Base-by-base conservation (phyloP, 2,888 invertebrate genomes). In the Drosophila rubida region DNA sequence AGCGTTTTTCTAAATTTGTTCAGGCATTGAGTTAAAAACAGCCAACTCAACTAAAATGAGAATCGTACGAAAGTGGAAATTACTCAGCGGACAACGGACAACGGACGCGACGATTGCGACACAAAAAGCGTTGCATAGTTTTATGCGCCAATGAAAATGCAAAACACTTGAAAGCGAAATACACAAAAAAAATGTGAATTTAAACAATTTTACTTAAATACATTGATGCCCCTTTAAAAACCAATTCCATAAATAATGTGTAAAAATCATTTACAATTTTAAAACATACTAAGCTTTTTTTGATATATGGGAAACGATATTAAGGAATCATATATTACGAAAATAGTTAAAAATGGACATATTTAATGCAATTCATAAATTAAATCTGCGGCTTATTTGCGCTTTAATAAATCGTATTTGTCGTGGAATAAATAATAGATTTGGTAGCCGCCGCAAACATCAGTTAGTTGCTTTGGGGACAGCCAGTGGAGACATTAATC, bases 1-100 rank as follows among this genome's bases (percentile, higher is more conserved):
- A 83, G 86, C 51, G 68, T 41, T 59, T 60, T 83, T 76, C 74
- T 70, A 74, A 76, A 86, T 78, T 45, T 58, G 66, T 76, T 65
- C 77, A 25, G 51, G 53, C 59, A 57, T 75, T 82, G 82, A 82
- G 80, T 80, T 30, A 42, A 45, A 19, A 55, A 39, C n/a, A 64
- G 53, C 35, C 35, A 59, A 49, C 32, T 44, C 51, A 44, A 39
- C 35, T 30, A 42, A 13, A 42, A 30, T 53, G 42, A 42, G 53
- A 27, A 35, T 13, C 7, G 37, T 51, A 30, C 19, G 50, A 58
- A 54, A 46, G 53, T 44, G 58, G 42, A 62, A 62, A 60, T 67
- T 39, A 54, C 75, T 75, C 19, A 19, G n/a, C n/a, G n/a, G n/a
- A n/a, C 63, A 63, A 23, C 22, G 45, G 14, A 49, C 35, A 35